These are phyloP conservation scores for Procavia capensis DNA, from an alignment of 2,113 vertebrate genomes.

Conservation along the genomic window DNA sequence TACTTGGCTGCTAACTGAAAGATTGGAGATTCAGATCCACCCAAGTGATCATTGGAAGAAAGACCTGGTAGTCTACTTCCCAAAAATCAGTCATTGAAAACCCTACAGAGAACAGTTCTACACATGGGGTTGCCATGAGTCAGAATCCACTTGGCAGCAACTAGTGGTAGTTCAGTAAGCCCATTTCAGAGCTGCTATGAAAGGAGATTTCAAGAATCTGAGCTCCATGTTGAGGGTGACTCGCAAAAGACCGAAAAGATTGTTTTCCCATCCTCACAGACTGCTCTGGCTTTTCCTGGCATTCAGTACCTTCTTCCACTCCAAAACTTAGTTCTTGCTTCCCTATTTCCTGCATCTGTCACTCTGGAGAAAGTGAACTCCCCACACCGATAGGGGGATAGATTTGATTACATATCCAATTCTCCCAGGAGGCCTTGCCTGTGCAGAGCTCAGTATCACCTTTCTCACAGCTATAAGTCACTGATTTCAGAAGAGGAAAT, in stretches of 20 bases:
- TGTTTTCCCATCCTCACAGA: neutral
- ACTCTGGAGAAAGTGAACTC: neutral
- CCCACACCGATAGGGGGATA: neutral
- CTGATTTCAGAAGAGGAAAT: neutral
- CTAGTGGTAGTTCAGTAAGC: neutral
- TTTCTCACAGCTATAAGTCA: neutral
- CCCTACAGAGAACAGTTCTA: neutral
- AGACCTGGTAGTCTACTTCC: neutral
- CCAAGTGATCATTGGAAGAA: neutral
- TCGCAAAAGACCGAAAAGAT: neutral
- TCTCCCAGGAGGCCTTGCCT: neutral
- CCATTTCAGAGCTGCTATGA: neutral
- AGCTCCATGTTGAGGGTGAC: rapidly evolving
- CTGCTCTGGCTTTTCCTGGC: neutral
- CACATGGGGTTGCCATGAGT: neutral
- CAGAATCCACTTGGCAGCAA: neutral
- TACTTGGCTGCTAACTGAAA: neutral
- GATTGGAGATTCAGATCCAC: neutral
- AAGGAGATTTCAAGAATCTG: neutral
- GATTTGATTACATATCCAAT: neutral
- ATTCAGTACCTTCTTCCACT: neutral
- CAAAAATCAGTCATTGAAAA: neutral
- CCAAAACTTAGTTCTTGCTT: neutral
- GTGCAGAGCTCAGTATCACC: neutral
- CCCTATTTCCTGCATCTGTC: neutral